A percentile compares a stretch with the other conserved stretches of the same genome.
Evolutionary conservation across 2,113 vertebrate genomes (phyloP).

Genomic region (Zapornia atra): DNA sequence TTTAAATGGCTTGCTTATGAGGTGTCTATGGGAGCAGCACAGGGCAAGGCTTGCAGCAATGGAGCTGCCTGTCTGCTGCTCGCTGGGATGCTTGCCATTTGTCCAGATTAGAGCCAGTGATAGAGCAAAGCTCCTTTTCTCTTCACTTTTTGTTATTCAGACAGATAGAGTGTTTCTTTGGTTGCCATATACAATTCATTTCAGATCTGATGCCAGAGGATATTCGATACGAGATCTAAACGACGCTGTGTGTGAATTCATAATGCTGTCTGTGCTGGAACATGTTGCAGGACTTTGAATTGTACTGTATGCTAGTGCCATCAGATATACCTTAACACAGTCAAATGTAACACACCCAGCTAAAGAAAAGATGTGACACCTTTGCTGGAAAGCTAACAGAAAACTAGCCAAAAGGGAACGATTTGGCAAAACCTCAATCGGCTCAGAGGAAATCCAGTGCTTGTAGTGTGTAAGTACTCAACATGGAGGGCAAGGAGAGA

Average conservation of each 20-base stretch:
- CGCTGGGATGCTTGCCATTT: background rate
- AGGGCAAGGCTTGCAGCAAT: background rate
- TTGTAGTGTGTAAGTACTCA: background rate
- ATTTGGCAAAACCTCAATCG: conserved; percentile 43
- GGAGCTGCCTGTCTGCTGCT: background rate
- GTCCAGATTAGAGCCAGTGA: conserved; percentile 53
- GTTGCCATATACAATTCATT: conserved; percentile 39
- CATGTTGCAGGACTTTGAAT: conserved; percentile 51
- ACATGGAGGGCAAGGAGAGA: background rate
- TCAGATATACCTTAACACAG: conserved; percentile 47
- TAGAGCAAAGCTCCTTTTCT: conserved; percentile 22
- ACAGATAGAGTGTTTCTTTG: conserved; percentile 32
- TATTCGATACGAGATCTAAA: conserved; percentile 64
- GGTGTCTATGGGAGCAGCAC: background rate
- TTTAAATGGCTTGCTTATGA: background rate
- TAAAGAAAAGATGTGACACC: conserved; percentile 48
- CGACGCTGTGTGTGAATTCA: background rate
- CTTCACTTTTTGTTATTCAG: conserved; percentile 1
- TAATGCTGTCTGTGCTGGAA: background rate
- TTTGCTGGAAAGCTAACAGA: conserved; percentile 22
- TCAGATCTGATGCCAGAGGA: conserved; percentile 70
- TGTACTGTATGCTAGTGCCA: background rate
- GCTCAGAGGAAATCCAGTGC: background rate
- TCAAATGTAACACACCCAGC: background rate
- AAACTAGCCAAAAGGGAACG: conserved; percentile 26